phyloP scores from a whole-genome alignment of 2,888 invertebrate genomes.

The Adelphocoris suturalis region DNA sequence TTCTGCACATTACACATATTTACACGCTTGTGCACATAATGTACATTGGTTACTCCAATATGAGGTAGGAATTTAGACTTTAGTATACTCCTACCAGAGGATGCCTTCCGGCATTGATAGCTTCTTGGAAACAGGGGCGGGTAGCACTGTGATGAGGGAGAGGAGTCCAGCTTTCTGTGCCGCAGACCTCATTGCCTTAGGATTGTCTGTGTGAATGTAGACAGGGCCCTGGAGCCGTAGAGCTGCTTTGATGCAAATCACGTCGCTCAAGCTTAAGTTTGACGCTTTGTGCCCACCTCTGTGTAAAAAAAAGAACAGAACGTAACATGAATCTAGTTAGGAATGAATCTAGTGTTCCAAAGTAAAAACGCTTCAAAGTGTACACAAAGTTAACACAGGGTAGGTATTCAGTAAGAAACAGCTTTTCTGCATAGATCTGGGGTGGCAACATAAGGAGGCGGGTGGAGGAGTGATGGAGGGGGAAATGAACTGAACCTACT shows the following conservation, averaged over 20 bases:
- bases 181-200: not conserved
- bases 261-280: slow-evolving; percentile 24
- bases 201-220: slow-evolving; percentile 31
- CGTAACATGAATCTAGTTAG: not conserved
- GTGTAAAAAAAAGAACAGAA: not conserved
- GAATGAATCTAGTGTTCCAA: no score
- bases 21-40: no score
- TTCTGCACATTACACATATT: no score
- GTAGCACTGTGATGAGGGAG: not conserved
- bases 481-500: no score
- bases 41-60: no score
- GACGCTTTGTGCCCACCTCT: slow-evolving; percentile 30
- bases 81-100: not conserved
- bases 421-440: no score
- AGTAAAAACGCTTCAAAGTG: no score
- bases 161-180: not conserved
- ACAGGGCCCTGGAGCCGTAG: slow-evolving; percentile 42
- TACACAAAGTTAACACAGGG: no score
- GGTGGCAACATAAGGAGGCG: no score
- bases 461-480: no score
- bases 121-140: not conserved
- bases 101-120: not conserved
- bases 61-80: no score
- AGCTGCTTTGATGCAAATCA: slow-evolving; percentile 27
- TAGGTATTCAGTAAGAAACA: no score